Conservation (phyloP, 2,113 vertebrate genomes). For the Macrotus californicus region DNA sequence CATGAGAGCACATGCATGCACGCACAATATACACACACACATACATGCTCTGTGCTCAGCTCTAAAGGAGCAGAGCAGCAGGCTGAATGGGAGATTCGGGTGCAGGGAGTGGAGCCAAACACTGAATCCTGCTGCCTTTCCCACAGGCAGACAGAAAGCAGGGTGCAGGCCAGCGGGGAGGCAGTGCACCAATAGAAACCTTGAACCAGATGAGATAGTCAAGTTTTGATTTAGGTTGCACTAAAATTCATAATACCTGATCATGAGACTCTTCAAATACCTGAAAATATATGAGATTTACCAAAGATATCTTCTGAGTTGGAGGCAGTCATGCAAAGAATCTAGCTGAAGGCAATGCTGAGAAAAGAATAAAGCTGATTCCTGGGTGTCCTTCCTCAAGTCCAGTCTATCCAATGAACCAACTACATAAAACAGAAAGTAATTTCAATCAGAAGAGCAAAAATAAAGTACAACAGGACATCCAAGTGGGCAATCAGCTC, state of each 20-base stretch:
- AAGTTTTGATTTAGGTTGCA: not conserved
- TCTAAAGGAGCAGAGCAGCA: not conserved
- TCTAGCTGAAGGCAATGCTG: not conserved
- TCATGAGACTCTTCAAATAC: not conserved
- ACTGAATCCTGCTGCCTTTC: not conserved
- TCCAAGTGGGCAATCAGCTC: not conserved
- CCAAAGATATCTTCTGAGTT: not conserved
- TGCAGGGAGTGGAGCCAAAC: not conserved
- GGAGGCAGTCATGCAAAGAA: not conserved
- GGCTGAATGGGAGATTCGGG: not conserved
- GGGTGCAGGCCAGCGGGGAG: not conserved
- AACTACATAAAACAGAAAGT: not conserved
- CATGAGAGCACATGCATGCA: no score
- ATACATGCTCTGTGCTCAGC: not conserved
- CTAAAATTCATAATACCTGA: not conserved
- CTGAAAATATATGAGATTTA: not conserved
- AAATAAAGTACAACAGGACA: not conserved
- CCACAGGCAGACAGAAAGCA: no score
- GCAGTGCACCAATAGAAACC: not conserved
- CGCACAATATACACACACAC: not conserved
- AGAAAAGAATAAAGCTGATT: not conserved
- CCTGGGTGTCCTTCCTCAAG: not conserved
- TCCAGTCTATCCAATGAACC: not conserved
- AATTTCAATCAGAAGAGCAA: not conserved
- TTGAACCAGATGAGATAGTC: not conserved